Percentiles rank a stretch among this genome's conserved stretches.
Conservation (phyloP, 2,113 vertebrate genomes). For the Hypocryptadius cinnamomeus region DNA sequence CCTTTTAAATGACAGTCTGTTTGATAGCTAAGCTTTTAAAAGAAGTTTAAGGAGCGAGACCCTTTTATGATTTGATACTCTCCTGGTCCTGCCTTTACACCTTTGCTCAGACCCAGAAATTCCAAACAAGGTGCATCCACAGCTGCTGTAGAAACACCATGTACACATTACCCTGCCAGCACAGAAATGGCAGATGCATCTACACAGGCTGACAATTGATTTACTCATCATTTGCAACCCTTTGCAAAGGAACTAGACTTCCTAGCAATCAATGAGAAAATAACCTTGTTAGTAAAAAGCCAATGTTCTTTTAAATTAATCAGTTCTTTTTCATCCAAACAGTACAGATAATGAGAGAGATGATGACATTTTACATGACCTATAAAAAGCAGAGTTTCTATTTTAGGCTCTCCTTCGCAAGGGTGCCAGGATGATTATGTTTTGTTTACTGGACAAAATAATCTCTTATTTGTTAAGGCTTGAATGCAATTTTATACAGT, state of each 20-base stretch:
- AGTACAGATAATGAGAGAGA: constrained; percentile 47
- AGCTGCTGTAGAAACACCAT: not conserved
- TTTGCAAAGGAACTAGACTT: not conserved
- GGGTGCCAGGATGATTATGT: constrained; percentile 49
- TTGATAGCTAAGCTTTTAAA: not conserved
- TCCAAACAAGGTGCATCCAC: not conserved
- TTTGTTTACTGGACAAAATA: constrained; percentile 57
- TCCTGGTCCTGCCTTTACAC: not conserved
- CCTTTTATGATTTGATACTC: fast-evolving
- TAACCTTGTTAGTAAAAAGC: constrained; percentile 32
- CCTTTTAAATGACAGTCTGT: not conserved
- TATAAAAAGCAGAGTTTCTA: constrained; percentile 41
- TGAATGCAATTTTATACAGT: constrained; percentile 10
- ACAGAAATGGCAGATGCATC: not conserved
- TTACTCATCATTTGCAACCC: not conserved
- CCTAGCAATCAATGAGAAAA: constrained; percentile 5
- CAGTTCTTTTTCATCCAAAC: constrained; percentile 49
- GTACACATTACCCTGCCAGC: not conserved
- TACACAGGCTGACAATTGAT: not conserved
- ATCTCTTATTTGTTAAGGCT: constrained; percentile 55
- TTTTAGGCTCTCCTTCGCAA: constrained; percentile 23
- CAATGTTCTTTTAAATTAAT: constrained; percentile 47
- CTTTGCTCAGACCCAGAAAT: not conserved
- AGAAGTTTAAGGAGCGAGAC: not conserved
- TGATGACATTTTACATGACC: constrained; percentile 35